Base-by-base conservation (phyloP, 2,888 invertebrate genomes). In the Margaritifera margaritifera region DNA sequence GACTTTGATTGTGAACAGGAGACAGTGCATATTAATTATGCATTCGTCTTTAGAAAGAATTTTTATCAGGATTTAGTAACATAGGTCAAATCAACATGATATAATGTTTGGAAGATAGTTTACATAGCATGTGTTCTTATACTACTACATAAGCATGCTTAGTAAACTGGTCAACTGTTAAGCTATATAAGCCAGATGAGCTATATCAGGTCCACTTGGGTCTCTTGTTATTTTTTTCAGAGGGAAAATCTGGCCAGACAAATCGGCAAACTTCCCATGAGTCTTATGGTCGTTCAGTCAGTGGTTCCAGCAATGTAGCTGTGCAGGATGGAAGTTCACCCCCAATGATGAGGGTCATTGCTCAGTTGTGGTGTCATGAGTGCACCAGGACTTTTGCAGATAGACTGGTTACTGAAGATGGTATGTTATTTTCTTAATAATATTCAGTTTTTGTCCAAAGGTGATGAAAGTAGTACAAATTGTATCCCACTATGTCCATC, bases 301-400 rank as follows among this genome's bases (percentile, higher is more conserved):
- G 79, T 72, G 65, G 72, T 19, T 66, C 73, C 20, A 77, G 79
- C 52, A 59, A 66, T 25, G 59, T 57, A 24, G 65, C 66, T 18
- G 68, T 64, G 57, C 77, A 74, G 54, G 66, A 64, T 2, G 78
- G 70, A 6, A 63, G 71, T 18, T 72, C 83, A 5, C 80, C 86
- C 6, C 84, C 86, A 6, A 86, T 86, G 86, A 88, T 88, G 86
- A 83, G 82, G 66, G 80, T 85, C 51, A 85, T 89, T 27, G 84
- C 84, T 15, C 83, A 87, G 62, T 83, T 89, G 4, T 88, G 88
- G 88, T 87, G 87, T 72, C 88, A 89, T 70, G 89, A 89, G 74
- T 82, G 84, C 71, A 81, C 83, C 5, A 71, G 89, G 19, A 85
- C 81, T 51, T 88, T 88, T 71, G 84, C 82, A 59, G 89, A 89